phyloP scores from a whole-genome alignment of 1,140 invertebrate species.

The Hycleus cichorii region DNA sequence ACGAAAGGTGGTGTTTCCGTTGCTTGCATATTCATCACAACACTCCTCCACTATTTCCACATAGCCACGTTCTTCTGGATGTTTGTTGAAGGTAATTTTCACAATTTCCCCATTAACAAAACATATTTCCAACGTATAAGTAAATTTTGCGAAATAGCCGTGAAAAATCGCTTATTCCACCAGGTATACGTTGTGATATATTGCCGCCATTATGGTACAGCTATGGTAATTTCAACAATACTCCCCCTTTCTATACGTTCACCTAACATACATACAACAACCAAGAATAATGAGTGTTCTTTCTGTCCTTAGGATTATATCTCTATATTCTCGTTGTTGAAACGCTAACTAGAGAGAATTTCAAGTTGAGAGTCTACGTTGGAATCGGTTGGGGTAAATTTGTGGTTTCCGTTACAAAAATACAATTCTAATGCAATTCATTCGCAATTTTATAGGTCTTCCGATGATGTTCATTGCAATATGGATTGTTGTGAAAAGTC shows the following conservation, averaged over 20 bases:
- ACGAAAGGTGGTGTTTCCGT: slow-evolving; percentile 21
- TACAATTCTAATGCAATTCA: not conserved
- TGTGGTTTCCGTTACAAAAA: not conserved
- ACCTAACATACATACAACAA: not conserved
- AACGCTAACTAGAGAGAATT: slow-evolving; percentile 84
- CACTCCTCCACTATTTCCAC: slow-evolving; percentile 82
- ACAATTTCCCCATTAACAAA: not conserved
- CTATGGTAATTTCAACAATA: no score
- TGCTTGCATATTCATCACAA: slow-evolving; percentile 60
- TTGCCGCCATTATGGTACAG: no score
- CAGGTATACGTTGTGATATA: no score
- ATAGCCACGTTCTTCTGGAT: slow-evolving; percentile 97
- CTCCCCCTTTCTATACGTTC: no score
- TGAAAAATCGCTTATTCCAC: no score
- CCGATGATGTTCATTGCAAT: slow-evolving; percentile 59
- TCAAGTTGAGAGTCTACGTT: slow-evolving; percentile 76
- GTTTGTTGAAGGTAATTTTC: slow-evolving; percentile 85
- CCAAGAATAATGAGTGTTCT: not conserved
- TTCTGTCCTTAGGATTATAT: slow-evolving; percentile 67
- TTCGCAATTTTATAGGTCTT: slow-evolving; percentile 47
- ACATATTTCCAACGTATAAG: no score
- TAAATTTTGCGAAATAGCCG: no score
- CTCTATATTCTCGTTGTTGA: slow-evolving; percentile 89
- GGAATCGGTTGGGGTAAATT: slow-evolving; percentile 89
- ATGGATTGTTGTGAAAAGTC: slow-evolving; percentile 60